Conservation (phyloP, 2,113 vertebrate species). For the Elanoides forficatus region DNA sequence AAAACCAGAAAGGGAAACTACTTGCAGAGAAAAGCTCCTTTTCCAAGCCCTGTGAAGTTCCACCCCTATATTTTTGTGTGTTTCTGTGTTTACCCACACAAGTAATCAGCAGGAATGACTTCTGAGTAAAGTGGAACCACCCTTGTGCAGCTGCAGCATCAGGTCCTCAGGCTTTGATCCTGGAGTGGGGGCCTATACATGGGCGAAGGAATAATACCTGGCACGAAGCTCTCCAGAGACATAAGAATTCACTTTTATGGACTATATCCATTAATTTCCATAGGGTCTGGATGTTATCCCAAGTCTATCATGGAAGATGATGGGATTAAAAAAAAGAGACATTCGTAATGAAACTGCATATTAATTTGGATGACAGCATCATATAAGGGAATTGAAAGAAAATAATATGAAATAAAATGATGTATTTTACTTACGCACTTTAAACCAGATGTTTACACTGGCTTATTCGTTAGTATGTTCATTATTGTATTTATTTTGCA, state of each 20-base stretch:
- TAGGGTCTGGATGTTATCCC: neutral
- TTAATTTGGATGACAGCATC: neutral
- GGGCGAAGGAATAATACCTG: neutral
- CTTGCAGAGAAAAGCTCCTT: neutral
- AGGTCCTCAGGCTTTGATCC: neutral
- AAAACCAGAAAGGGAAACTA: slow-evolving; percentile 1
- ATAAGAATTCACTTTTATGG: neutral
- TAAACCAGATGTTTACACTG: neutral
- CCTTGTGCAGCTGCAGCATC: neutral
- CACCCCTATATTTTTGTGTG: neutral
- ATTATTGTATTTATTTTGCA: slow-evolving; percentile 37
- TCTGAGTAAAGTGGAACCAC: neutral
- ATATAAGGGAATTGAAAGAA: neutral
- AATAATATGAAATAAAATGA: neutral
- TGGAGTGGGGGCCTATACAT: neutral
- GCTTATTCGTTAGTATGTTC: neutral
- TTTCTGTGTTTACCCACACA: neutral
- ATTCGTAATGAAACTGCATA: neutral
- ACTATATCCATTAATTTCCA: neutral
- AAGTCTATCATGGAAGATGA: neutral
- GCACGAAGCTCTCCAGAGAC: neutral
- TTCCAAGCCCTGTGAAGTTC: neutral
- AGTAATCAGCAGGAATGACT: neutral
- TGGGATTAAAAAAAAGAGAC: neutral
- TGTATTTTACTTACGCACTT: neutral